Evolutionary conservation across 1,140 invertebrate species (phyloP).

Genomic region (Bacillus rossius): DNA sequence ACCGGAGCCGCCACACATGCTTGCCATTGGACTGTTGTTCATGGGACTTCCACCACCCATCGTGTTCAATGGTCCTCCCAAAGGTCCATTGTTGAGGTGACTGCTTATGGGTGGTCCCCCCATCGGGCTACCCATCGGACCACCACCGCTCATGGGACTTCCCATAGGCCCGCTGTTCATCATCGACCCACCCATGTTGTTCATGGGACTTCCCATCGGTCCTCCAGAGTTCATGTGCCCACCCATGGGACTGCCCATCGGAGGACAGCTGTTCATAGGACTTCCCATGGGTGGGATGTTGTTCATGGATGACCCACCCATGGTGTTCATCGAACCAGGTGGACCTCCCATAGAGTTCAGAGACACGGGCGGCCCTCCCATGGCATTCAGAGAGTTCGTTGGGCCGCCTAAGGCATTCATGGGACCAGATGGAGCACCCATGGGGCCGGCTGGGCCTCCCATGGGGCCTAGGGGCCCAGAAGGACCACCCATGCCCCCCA

Average conservation of each 20-base stretch:
- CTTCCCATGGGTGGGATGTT: conserved; percentile 55
- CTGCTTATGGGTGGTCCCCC: conserved; percentile 9
- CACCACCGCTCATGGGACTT: conserved; percentile 41
- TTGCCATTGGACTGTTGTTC: conserved; percentile 33
- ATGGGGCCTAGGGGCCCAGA: conserved; percentile 47
- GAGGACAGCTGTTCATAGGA: conserved; percentile 44
- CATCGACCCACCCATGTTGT: conserved; percentile 31
- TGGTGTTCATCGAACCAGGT: conserved; percentile 30
- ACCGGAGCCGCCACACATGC: conserved; percentile 18
- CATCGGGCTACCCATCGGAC: conserved; percentile 41
- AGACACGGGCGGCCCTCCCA: conserved; percentile 57
- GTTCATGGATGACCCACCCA: conserved; percentile 36
- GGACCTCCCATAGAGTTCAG: conserved; percentile 22
- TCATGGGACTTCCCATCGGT: conserved; percentile 34
- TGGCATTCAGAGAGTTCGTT: conserved; percentile 51
- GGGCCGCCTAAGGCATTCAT: conserved; percentile 46
- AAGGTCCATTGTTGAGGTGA: conserved; percentile 33
- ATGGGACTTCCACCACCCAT: conserved; percentile 38
- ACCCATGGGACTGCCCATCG: conserved; percentile 56
- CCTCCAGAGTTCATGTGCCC: conserved; percentile 42
- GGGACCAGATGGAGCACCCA: conserved; percentile 64
- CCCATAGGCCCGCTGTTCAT: conserved; percentile 37
- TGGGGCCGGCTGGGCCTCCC: conserved; percentile 44
- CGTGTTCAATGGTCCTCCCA: conserved; percentile 24
- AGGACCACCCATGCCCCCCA: conserved; percentile 33